Evolutionary conservation across 2,797 vertebrate genomes (phyloP).

Genomic region (Epinephelus coioides): DNA sequence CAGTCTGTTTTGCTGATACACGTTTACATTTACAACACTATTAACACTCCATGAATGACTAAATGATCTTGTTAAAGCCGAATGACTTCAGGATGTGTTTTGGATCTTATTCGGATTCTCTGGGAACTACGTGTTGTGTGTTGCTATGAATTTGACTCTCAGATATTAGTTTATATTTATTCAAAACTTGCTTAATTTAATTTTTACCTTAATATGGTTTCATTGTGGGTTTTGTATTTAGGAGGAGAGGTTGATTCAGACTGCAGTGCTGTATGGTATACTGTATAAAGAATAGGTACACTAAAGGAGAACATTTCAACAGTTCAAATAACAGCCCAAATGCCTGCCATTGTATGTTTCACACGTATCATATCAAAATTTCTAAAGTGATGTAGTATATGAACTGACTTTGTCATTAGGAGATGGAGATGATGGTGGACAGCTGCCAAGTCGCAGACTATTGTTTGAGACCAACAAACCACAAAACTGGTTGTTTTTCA

Average conservation of each 20-base stretch:
- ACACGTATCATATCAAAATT: too few relatives aligned
- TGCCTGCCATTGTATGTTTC: too few relatives aligned
- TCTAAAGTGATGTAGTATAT: too few relatives aligned
- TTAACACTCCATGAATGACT: conserved; percentile 18
- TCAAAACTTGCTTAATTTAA: neutral
- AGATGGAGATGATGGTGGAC: too few relatives aligned
- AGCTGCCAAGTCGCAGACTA: too few relatives aligned
- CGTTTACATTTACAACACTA: conserved; percentile 1
- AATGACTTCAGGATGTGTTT: conserved; percentile 14
- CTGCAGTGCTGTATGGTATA: neutral
- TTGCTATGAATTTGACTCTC: neutral
- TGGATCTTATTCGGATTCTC: neutral
- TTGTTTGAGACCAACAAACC: too few relatives aligned
- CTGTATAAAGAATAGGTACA: neutral
- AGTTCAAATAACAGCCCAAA: neutral
- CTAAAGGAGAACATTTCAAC: neutral
- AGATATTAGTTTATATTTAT: neutral
- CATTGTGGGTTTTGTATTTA: neutral
- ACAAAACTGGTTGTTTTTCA: too few relatives aligned
- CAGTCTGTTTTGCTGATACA: conserved; percentile 8
- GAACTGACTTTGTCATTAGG: too few relatives aligned
- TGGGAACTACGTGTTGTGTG: neutral
- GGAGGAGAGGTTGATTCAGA: neutral
- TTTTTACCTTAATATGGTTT: neutral
- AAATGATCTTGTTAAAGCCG: conserved; percentile 24